These are phyloP conservation scores for Fistularia commersonii DNA, from an alignment of 2,797 vertebrate species.

Conservation along the genomic window DNA sequence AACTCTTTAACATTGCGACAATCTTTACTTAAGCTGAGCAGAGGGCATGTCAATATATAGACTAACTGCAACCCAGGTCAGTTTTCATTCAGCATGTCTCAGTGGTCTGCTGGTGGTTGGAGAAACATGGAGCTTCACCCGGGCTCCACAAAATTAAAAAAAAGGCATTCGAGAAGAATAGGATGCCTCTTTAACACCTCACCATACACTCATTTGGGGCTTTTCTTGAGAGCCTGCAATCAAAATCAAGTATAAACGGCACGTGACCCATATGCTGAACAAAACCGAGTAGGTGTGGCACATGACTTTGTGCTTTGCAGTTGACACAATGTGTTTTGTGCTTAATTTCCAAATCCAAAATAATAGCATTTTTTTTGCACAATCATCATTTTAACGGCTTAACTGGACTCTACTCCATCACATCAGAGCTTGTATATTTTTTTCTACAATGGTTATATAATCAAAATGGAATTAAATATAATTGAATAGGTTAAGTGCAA, in stretches of 20 bases:
- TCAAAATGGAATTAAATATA: slow-evolving; percentile 66
- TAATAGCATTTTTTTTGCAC: slow-evolving; percentile 29
- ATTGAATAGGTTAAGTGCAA: slow-evolving; percentile 60
- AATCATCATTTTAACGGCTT: slow-evolving; percentile 29
- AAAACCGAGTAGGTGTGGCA: slow-evolving; percentile 52
- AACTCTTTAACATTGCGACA: slow-evolving; percentile 39
- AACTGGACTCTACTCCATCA: slow-evolving; percentile 55
- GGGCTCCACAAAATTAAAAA: slow-evolving; percentile 28
- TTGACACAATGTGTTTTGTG: slow-evolving; percentile 57
- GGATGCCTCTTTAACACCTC: slow-evolving; percentile 7
- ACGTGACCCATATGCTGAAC: slow-evolving; percentile 63
- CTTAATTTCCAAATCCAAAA: slow-evolving; percentile 50
- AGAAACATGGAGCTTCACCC: slow-evolving; percentile 49
- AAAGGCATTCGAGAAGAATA: slow-evolving; percentile 36
- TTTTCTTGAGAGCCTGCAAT: slow-evolving; percentile 26
- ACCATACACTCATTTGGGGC: slow-evolving; percentile 23
- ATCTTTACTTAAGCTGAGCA: slow-evolving; percentile 38
- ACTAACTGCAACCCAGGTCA: slow-evolving; percentile 48
- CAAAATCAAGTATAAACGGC: slow-evolving; percentile 42
- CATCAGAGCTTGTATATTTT: slow-evolving; percentile 52
- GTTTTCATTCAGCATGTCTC: slow-evolving; percentile 68
- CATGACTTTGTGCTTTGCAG: slow-evolving; percentile 50
- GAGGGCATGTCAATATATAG: slow-evolving; percentile 26
- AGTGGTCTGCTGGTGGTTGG: slow-evolving; percentile 78
- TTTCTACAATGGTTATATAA: slow-evolving; percentile 60